Conservation (phyloP, 2,113 vertebrate genomes). For the Arothron firmamentum region DNA sequence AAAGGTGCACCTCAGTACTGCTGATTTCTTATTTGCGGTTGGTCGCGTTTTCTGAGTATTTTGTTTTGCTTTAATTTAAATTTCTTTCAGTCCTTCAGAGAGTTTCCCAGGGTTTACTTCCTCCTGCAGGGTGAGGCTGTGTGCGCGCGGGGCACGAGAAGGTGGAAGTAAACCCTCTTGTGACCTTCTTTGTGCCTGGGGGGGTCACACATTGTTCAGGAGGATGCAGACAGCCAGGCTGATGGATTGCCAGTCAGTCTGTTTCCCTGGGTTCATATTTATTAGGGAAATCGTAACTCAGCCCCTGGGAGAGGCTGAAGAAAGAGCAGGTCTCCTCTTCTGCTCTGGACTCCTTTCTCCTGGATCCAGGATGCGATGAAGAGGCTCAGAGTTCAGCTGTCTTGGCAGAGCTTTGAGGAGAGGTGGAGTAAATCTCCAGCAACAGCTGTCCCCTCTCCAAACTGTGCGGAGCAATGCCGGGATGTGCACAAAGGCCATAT, state of each 20-base stretch:
- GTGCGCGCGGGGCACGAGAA: slow-evolving; percentile 16
- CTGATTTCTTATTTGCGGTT: background rate
- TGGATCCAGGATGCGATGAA: slow-evolving; percentile 64
- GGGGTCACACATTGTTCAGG: slow-evolving; percentile 68
- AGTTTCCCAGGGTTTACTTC: background rate
- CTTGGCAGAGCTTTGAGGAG: slow-evolving; percentile 27
- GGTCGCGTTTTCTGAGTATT: background rate
- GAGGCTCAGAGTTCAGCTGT: slow-evolving; percentile 51
- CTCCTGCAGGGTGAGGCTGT: background rate
- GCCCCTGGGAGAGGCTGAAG: slow-evolving; percentile 41
- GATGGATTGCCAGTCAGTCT: slow-evolving; percentile 59
- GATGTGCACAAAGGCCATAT: slow-evolving; percentile 22
- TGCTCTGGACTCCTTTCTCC: slow-evolving; percentile 38
- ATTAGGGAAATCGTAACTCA: slow-evolving; percentile 73
- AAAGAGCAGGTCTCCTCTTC: slow-evolving; percentile 29
- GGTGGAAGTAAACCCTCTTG: slow-evolving; percentile 61
- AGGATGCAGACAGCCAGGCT: slow-evolving; percentile 65
- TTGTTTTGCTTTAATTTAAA: background rate
- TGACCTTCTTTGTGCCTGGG: slow-evolving; percentile 57
- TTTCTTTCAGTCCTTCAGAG: background rate
- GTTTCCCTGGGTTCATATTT: slow-evolving; percentile 57
- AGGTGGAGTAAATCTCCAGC: slow-evolving; percentile 48
- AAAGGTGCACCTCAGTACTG: background rate
- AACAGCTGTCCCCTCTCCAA: slow-evolving; percentile 45
- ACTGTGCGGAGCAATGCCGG: background rate